phyloP scores from a whole-genome alignment of 2,113 vertebrate genomes.

The Anser cygnoides region DNA sequence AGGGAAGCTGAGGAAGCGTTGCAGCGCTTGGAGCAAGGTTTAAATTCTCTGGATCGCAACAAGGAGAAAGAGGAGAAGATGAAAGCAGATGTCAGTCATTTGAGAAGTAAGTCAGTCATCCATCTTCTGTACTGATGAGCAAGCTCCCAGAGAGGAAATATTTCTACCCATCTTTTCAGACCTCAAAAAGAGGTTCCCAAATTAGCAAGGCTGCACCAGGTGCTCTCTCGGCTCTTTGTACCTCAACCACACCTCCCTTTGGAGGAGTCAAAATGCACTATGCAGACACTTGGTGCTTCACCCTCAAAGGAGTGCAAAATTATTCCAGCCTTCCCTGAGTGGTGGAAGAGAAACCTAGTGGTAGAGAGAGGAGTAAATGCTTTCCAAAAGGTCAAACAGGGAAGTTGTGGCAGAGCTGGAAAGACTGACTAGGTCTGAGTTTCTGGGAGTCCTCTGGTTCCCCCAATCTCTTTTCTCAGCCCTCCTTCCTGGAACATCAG shows the following conservation, averaged over 20 bases:
- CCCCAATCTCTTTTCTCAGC: neutral
- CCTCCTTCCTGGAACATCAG: neutral
- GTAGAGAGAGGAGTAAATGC: neutral
- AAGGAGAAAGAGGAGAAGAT: constrained; percentile 91
- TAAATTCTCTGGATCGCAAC: constrained; percentile 85
- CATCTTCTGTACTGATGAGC: neutral
- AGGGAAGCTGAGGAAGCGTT: constrained; percentile 90
- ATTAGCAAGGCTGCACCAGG: neutral
- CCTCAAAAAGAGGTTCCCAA: neutral
- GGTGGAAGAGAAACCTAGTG: neutral
- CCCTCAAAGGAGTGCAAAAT: neutral
- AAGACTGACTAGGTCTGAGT: neutral
- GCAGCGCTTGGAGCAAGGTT: constrained; percentile 89
- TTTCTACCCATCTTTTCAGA: neutral
- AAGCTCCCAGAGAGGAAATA: neutral
- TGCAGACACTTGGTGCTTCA: neutral
- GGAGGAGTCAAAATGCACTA: neutral
- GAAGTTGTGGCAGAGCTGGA: neutral
- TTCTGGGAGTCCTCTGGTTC: neutral
- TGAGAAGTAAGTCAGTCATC: constrained; percentile 85
- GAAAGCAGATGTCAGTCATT: constrained; percentile 91
- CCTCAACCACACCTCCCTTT: neutral
- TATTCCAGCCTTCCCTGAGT: neutral
- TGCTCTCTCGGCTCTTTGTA: neutral
- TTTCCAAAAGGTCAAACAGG: neutral